These are phyloP conservation scores for Cyrtonyx montezumae DNA, from an alignment of 2,113 vertebrate genomes.

Conservation along the genomic window DNA sequence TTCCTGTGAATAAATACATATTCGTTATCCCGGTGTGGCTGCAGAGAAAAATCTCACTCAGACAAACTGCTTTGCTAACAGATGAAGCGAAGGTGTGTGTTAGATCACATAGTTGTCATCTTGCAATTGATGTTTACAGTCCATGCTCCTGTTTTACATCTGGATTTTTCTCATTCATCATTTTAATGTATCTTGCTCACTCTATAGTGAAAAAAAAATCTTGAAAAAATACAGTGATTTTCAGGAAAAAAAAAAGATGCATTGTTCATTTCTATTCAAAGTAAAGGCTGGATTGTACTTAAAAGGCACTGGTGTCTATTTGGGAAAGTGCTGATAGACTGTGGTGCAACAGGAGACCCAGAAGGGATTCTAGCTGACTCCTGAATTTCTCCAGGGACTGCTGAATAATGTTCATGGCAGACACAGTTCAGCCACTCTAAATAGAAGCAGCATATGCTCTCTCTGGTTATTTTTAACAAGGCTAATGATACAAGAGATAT, in stretches of 20 bases:
- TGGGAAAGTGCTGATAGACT: constrained; percentile 30
- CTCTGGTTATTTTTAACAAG: constrained; percentile 38
- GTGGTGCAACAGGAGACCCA: constrained; percentile 30
- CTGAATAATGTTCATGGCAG: constrained; percentile 36
- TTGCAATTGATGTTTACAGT: neutral
- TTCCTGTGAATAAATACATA: constrained; percentile 76
- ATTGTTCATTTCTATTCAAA: constrained; percentile 8
- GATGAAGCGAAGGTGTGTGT: neutral
- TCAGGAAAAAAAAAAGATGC: neutral
- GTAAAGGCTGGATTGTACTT: constrained; percentile 30
- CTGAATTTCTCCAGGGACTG: constrained; percentile 43
- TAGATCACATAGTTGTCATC: neutral
- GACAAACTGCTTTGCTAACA: neutral
- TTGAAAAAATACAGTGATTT: neutral
- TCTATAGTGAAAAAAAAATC: neutral
- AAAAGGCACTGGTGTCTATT: constrained; percentile 24
- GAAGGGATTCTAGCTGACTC: constrained; percentile 29
- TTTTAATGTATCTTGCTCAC: neutral
- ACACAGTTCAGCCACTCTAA: constrained; percentile 27
- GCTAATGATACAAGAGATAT: constrained; percentile 11
- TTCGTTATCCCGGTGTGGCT: neutral
- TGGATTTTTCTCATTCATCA: neutral
- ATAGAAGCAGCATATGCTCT: constrained; percentile 36
- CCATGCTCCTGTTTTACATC: neutral
- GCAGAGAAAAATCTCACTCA: neutral